Evolutionary conservation across 2,888 invertebrate species (phyloP).

Genomic region (Ormyrus pomaceus): DNA sequence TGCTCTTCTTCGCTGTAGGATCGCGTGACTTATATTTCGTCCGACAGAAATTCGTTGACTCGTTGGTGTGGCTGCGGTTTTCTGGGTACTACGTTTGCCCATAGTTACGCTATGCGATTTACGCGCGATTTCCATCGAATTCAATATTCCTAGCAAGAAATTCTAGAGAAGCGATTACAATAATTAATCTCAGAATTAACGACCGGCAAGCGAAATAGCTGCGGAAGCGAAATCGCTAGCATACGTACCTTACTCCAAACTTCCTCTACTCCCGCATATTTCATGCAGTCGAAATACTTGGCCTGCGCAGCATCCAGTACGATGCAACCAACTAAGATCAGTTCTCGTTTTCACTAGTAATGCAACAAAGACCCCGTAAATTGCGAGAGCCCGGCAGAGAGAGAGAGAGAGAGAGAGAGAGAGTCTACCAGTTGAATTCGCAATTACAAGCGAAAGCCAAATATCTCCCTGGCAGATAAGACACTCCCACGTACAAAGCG

Average conservation of each 20-base stretch:
- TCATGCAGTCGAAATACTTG: background rate
- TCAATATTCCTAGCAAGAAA: no score
- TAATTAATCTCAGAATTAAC: no score
- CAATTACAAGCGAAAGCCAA: slow-evolving; percentile 13
- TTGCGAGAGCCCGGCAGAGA: background rate
- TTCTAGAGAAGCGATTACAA: no score
- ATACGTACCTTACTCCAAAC: background rate
- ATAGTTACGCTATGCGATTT: no score
- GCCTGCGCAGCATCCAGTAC: background rate
- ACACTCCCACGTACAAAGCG: background rate
- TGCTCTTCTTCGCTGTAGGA: slow-evolving; percentile 25
- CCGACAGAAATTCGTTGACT: slow-evolving; percentile 27
- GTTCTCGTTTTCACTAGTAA: no score
- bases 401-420: background rate
- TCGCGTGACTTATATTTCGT: slow-evolving; percentile 37
- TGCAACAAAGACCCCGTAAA: slow-evolving; percentile 38
- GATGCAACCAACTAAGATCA: no score
- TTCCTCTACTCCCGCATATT: background rate
- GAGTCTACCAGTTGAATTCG: slow-evolving; percentile 27
- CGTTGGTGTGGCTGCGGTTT: background rate
- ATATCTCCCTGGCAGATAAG: background rate
- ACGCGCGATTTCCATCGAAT: no score
- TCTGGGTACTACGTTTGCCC: no score
- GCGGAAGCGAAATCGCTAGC: background rate
- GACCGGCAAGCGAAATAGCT: no score